phyloP scores from a whole-genome alignment of 2,113 vertebrate genomes.

The Lates calcarifer region DNA sequence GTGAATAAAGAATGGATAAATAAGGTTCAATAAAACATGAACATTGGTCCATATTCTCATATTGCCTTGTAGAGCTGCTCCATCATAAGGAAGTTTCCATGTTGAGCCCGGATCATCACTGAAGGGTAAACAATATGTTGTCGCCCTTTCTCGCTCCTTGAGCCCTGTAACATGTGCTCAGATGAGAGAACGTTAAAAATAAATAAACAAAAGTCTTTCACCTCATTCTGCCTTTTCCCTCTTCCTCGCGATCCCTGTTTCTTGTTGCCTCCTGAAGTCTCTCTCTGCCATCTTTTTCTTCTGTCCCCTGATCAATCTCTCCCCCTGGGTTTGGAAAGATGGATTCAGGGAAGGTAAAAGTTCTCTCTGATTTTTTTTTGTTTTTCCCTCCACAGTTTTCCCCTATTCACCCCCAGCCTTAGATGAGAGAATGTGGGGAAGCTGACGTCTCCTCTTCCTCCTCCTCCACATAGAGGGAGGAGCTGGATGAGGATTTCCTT shows the following conservation, averaged over 20 bases:
- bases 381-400: constrained; percentile 33
- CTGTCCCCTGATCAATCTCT: constrained; percentile 43
- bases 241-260: constrained; percentile 13
- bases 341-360: constrained; percentile 44
- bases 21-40: constrained; percentile 81
- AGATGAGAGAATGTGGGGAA: constrained; percentile 16
- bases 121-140: constrained; percentile 33
- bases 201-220: constrained; percentile 57
- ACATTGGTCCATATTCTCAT: constrained; percentile 73
- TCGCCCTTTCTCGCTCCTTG: constrained; percentile 72
- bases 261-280: constrained; percentile 41
- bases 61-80: constrained; percentile 71
- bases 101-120: constrained; percentile 78
- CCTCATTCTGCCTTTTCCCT: constrained; percentile 20
- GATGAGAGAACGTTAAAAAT: constrained; percentile 69
- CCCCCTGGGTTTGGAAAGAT: constrained; percentile 53
- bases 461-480: constrained; percentile 57
- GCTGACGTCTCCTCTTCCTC: constrained; percentile 36
- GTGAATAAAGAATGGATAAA: constrained; percentile 65
- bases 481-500: constrained; percentile 57
- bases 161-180: constrained; percentile 71
- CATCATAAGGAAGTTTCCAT: constrained; percentile 60
- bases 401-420: constrained; percentile 24
- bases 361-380: constrained; percentile 10
- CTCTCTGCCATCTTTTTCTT: constrained; percentile 3